Evolutionary conservation across 2,888 invertebrate species (phyloP).

Genomic region (Chalcosyrphus nemorum): DNA sequence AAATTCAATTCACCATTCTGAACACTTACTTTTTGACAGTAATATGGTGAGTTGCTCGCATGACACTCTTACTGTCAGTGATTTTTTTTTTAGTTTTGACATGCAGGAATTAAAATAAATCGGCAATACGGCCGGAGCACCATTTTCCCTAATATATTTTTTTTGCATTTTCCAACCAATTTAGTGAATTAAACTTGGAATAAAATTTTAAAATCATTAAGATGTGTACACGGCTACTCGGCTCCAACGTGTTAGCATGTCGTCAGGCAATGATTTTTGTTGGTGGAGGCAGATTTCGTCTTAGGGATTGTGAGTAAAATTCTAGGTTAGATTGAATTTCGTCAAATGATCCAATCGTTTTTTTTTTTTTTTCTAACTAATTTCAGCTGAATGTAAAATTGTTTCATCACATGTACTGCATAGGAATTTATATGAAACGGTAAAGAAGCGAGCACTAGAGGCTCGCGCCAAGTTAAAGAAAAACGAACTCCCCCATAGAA

Average conservation of each 20-base stretch:
- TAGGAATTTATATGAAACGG: constrained; percentile 78
- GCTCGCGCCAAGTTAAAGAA: constrained; percentile 78
- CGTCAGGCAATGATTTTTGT: constrained; percentile 40
- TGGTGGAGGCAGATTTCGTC: constrained; percentile 22
- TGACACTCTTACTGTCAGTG: constrained; percentile 5
- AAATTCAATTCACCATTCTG: too few species aligned
- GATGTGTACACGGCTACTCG: constrained; percentile 41
- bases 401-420: constrained; percentile 13
- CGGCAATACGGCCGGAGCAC: constrained; percentile 14
- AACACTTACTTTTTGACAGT: too few species aligned
- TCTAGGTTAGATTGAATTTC: constrained; percentile 53
- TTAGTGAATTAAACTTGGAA: constrained; percentile 34
- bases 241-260: constrained; percentile 36
- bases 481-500: constrained; percentile 76
- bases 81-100: constrained; percentile 35
- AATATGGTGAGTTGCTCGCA: too few species aligned
- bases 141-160: constrained; percentile 41
- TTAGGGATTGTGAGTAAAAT: constrained; percentile 33
- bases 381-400: constrained; percentile 46
- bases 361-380: background rate
- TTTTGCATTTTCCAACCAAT: constrained; percentile 43
- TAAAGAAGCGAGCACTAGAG: constrained; percentile 80
- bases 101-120: constrained; percentile 41
- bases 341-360: constrained; percentile 45
- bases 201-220: constrained; percentile 46